Evolutionary conservation across 2,113 vertebrate species (phyloP), one percentile per base, ranked within the genome.

Genomic region (Pitta sordida): DNA sequence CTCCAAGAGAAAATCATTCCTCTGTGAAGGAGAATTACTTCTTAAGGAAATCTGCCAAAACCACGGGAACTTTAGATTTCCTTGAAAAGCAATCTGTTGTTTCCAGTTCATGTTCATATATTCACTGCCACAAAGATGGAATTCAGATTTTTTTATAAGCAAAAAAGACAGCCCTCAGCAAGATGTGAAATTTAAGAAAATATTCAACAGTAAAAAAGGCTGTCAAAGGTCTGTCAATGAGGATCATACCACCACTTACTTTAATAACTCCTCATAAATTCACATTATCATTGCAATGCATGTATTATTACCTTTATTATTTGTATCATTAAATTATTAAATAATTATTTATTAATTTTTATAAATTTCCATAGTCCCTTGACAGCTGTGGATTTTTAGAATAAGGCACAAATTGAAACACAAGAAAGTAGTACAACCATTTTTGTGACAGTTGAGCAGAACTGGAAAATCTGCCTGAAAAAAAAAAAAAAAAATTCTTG

Each of bases 101-200:
- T 95, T 97, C 97, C 95, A 97, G 86, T 97, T 74, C 83, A 94
- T 91, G 96, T 96, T 97, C 93, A 96, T 91, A 96, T 48, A 97
- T 85, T 96, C 96, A 93, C 64, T 63, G 84, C 64, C 90, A 96
- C 64, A 69, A 79, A 97, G 87, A 97, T 74, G 83, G 88, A 91
- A 97, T 96, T 97, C 93, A 96, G 95, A 71, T 44, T 84, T 83
- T n/a, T 88, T 88, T 91, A 46, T 58, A 69, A 73, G 92, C n/a
- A 76, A 92, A 91, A 88, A 83, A 86, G 91, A 77, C 78, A 96
- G 73, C 90, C 36, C 91, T 90, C 81, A 91, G 29, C 29, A 13
- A 78, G 43, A 49, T 6, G 53, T 74, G 93, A 68, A 82, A 91
- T 91, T 86, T 46, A 91, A 84, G 59, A 94, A 94, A 94, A 75